phyloP scores from a whole-genome alignment of 2,888 invertebrate genomes.

The Apotomis capreana region DNA sequence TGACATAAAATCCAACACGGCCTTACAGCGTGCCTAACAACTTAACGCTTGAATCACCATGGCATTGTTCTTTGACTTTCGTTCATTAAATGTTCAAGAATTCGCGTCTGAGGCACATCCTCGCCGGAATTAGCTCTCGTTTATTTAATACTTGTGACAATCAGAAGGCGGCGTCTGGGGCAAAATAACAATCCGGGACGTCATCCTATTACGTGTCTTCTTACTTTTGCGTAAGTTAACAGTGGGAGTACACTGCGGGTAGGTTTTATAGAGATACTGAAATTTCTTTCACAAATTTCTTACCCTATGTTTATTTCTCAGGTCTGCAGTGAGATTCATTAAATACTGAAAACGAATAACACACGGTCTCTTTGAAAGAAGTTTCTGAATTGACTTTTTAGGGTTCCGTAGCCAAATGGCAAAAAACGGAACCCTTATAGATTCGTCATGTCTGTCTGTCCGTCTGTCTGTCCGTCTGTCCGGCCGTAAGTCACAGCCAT shows the following conservation, averaged over 20 bases:
- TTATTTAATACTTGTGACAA: slow-evolving; percentile 73
- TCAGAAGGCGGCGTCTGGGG: slow-evolving; percentile 57
- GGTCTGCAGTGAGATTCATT: too few species aligned
- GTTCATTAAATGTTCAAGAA: slow-evolving; percentile 63
- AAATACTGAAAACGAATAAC: too few species aligned
- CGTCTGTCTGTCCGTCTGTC: too few species aligned
- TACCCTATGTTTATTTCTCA: too few species aligned
- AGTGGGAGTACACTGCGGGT: slow-evolving; percentile 45
- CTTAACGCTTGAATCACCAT: slow-evolving; percentile 56
- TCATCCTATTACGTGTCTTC: slow-evolving; percentile 64
- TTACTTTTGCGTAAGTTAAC: slow-evolving; percentile 52
- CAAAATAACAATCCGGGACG: slow-evolving; percentile 63
- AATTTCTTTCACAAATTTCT: background rate
- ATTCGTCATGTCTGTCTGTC: too few species aligned
- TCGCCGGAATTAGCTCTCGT: slow-evolving; percentile 65
- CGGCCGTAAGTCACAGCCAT: too few species aligned
- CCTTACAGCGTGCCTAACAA: slow-evolving; percentile 41
- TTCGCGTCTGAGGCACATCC: slow-evolving; percentile 58
- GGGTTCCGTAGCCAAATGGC: too few species aligned
- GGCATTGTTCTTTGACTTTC: slow-evolving; percentile 58
- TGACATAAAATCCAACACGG: slow-evolving; percentile 40
- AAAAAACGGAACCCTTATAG: too few species aligned
- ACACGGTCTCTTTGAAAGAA: too few species aligned
- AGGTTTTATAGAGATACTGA: background rate
- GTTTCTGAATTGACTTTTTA: too few species aligned